Evolutionary conservation across 2,113 vertebrate genomes (phyloP), one percentile per base, ranked within the genome.

Genomic region (Alaudala cheleensis): DNA sequence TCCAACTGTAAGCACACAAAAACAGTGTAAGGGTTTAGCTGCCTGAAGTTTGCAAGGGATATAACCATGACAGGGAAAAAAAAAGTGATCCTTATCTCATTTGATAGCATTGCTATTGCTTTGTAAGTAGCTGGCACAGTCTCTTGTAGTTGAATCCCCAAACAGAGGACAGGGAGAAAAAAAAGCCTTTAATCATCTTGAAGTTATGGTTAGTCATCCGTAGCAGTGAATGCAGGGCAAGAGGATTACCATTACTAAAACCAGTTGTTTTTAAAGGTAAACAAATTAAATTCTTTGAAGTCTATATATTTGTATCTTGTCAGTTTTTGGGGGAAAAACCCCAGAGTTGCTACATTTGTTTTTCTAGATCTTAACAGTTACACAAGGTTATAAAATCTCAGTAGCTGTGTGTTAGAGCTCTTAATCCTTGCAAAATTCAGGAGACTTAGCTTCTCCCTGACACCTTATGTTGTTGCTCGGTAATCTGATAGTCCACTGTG

Each of bases 321-420:
- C 57, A 40, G 8, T 72, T 83, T 40, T 31, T 6, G 3, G 2
- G 4, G 6, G 2, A 0, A 14, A 20, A 25, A 1, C 10, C 8
- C 18, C 2, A 9, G 81, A 81, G 20, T 26, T 73, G 29, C 4
- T 57, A 5, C 5, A 26, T 21, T 6, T 18, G 39, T 70, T 89
- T n/a, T 62, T 39, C 17, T 67, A 66, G 31, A 54, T 61, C 29
- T 93, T 54, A 71, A 54, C 7, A 26, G n/a, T 39, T 53, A 34
- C 21, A 44, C 11, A 54, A 80, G 8, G 16, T 11, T 83, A 23
- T 40, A 72, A 93, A 83, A 57, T 21, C 29, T 77, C 21, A 25
- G 8, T 17, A 77, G 18, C 5, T 71, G 3, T 2, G 2, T 3
- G 0, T 26, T 60, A 34, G 11, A 76, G 10, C 12, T 89, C 34